Base-by-base conservation (phyloP, 2,888 invertebrate genomes). In the Limnephilus auricula region DNA sequence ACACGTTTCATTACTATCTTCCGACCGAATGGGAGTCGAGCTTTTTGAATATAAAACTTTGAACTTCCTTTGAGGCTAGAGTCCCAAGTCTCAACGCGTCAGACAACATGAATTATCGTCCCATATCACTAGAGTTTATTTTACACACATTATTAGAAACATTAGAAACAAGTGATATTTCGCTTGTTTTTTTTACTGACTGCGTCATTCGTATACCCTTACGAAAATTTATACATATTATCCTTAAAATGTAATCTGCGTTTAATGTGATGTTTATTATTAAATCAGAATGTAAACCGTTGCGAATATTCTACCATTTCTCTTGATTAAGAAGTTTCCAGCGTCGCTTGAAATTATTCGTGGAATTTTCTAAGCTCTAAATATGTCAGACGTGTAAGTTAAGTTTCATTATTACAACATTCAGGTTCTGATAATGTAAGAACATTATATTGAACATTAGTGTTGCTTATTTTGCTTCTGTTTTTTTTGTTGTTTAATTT, bases 1-100 rank as follows among this genome's bases (percentile, higher is more conserved):
- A 82, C 82, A 82, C 82, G n/a, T 82, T 32, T 82, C 82, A 34
- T 82, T 82, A 82, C 34, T 25, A 82, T 34, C 82, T 82, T 82
- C 82, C 32, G 25, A 37, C 31, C 82, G 82, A 37, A 32, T 37
- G 82, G 34, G 12, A 34, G 82, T 37, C 32, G 37, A 82, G 82
- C 31, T 82, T 82, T 32, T 32, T 65, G 2, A 82, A 82, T 34
- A 18, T 32, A 25, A 25, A 32, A 25, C 82, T 82, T 31, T 82
- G 31, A 15, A 9, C 9, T 82, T 82, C 82, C 82, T 34, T 82
- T n/a, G 37, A 9, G 34, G 25, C 82, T 3, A 34, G 18, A 82
- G 82, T 82, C 34, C 32, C 25, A 82, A 31, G 10, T 50, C 50
- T 18, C 18, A 65, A 65, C 65, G 9, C 34, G 82, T 32, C 32